Evolutionary conservation across 2,113 vertebrate genomes (phyloP).

Genomic region (Callorhinus ursinus): DNA sequence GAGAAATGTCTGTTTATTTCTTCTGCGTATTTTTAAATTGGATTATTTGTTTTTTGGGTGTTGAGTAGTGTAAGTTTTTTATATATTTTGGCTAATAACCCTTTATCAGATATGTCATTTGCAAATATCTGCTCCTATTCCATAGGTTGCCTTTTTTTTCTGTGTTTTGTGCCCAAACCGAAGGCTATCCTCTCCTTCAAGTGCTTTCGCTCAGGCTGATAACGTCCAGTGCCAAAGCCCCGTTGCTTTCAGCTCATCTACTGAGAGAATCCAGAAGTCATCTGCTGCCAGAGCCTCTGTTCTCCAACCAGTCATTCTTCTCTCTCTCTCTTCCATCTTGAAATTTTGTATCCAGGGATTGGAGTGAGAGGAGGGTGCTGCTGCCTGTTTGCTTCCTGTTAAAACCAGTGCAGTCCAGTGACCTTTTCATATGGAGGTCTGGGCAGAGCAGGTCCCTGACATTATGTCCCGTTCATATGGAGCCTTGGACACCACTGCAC

Average conservation of each 20-base stretch:
- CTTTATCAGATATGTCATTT: neutral
- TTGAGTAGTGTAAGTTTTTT: neutral
- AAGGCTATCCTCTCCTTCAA: neutral
- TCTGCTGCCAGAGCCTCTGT: neutral
- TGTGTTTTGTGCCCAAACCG: neutral
- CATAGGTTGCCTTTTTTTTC: neutral
- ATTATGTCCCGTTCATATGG: neutral
- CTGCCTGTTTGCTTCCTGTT: neutral
- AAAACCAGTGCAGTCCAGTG: neutral
- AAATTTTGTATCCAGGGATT: no score
- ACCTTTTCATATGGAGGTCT: neutral
- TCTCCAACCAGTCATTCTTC: neutral
- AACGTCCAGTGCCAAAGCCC: neutral
- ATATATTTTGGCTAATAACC: neutral
- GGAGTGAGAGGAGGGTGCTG: neutral
- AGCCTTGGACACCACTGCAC: no score
- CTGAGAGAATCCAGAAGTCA: neutral
- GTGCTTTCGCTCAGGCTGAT: neutral
- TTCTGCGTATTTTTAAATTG: neutral
- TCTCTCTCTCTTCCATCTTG: neutral
- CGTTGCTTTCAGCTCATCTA: neutral
- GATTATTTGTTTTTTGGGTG: neutral
- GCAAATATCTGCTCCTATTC: neutral
- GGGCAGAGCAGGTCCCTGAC: neutral
- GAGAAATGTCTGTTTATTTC: neutral